Evolutionary conservation across 2,797 vertebrate species (phyloP).

Genomic region (Clamator glandarius): DNA sequence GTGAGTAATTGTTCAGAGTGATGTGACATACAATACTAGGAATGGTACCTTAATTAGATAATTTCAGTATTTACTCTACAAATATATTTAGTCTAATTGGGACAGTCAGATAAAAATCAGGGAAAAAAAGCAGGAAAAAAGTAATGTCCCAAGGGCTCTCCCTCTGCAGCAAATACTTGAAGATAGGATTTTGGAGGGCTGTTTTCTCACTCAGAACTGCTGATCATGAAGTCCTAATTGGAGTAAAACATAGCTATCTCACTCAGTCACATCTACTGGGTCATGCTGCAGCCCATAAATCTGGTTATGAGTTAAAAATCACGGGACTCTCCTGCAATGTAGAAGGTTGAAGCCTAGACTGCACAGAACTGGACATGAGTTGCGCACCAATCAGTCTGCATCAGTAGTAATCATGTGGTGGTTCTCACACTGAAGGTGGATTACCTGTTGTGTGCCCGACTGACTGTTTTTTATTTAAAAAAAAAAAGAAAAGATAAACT

Average conservation of each 20-base stretch:
- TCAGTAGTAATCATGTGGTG: neutral
- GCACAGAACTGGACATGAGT: neutral
- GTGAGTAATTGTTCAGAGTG: neutral
- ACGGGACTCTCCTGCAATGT: rapidly evolving
- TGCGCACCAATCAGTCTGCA: neutral
- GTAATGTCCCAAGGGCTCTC: neutral
- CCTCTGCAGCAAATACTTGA: neutral
- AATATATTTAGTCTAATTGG: neutral
- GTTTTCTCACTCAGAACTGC: neutral
- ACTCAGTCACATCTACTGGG: rapidly evolving
- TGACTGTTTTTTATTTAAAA: neutral
- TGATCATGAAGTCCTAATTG: neutral
- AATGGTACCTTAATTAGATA: neutral
- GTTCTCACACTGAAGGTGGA: neutral
- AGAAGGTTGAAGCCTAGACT: neutral
- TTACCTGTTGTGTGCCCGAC: neutral
- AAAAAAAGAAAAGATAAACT: neutral
- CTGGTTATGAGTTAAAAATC: neutral
- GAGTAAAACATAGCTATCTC: neutral
- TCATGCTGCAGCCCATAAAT: neutral
- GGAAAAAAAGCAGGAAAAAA: neutral
- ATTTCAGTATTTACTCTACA: slow-evolving; percentile 13
- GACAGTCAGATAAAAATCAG: neutral
- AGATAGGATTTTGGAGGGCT: neutral
- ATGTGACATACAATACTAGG: neutral